Base-by-base conservation (phyloP, 1,140 invertebrate species). In the Pseudomyrmex sp. region DNA sequence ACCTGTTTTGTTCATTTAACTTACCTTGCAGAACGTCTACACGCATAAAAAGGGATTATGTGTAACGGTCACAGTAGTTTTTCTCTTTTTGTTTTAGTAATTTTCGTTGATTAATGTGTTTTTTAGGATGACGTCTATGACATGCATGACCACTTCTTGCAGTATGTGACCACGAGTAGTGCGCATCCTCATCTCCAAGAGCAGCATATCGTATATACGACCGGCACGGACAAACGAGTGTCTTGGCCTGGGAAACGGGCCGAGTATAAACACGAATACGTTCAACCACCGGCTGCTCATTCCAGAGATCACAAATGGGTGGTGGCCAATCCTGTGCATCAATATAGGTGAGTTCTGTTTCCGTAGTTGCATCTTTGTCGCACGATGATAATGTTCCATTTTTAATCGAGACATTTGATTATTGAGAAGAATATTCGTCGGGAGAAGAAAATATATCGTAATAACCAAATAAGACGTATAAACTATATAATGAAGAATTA, bases 281-380 rank as follows among this genome's bases (percentile, higher is more conserved):
- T 96, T 48, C 96, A 96, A 90, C 96, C 96, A 65, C 96, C 96
- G 52, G 95, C 95, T 62, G 96, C 96, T 35, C 96, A 96, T 89
- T 95, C 95, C 10, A 95, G 94, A 86, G 94, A 94, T 76, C 93
- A 94, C 58, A 95, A 95, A 85, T 95, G 95, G 89, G 94, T 95
- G 26, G 95, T 96, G 75, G 92, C 95, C 12, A 95, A 95, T 85
- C 94, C 95, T 54, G 93, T 95, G 63, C 95, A 96, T 89, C 95
- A 95, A 87, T 96, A 96, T 85, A 95, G 95, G 95, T 96, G 59
- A 86, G 82, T 68, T 4, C 1, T n/a, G 10, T 54, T 26, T 10
- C 15, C 2, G 2, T 63, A 23, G n/a, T 18, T 0, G 1, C 12
- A 18, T 35, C 1, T 15, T 20, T 20, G 10, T 1, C 15, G 10